Evolutionary conservation across 2,888 invertebrate genomes (phyloP), one percentile per base, ranked within the genome.

Genomic region (Crepidodera aurea): DNA sequence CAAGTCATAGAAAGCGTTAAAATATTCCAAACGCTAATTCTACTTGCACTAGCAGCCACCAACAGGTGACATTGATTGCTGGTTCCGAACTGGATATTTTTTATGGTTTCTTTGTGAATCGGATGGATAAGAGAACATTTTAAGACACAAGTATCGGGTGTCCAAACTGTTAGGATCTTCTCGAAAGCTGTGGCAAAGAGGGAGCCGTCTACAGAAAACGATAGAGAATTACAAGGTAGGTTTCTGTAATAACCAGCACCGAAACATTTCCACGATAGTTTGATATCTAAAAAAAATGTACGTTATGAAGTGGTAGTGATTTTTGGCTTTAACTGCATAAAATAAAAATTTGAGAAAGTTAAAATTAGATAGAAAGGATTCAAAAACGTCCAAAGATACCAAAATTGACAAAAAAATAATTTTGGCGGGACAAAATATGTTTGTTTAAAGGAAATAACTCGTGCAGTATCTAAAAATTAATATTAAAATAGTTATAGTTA

Each of bases 141-240:
- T n/a, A 89, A 72, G 50, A 84, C 82, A 60, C 85, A 82, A 1
- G 82, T 82, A 44, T 86, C 85, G 0, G 89, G 85, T 65, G 85
- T 83, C 88, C 91, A 93, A 18, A 91, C 78, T 0, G 92, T 92
- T 44, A 92, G 76, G 6, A 85, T 84, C 16, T 85, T 82, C 22
- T 83, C 87, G 80, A 89, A 93, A 7, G 86, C 87, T 10, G 90
- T 88, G 3, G 88, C 90, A 39, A 93, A 75, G 18, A 92, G 76
- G 0, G 92, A 91, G n/a, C 91, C 91, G 78, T 93, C 93, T 60
- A 84, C 82, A 0, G 91, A 88, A 79, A 92, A 92, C 42, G 84
- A 84, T 1, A 88, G 82, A 37, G 85, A 84, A 15, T 83, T 82
- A 16, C 88, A 83, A 0, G 84, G 78, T 13, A 87, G 76, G 66